Conservation (phyloP, 2,113 vertebrate species). For the Leucopsar rothschildi region DNA sequence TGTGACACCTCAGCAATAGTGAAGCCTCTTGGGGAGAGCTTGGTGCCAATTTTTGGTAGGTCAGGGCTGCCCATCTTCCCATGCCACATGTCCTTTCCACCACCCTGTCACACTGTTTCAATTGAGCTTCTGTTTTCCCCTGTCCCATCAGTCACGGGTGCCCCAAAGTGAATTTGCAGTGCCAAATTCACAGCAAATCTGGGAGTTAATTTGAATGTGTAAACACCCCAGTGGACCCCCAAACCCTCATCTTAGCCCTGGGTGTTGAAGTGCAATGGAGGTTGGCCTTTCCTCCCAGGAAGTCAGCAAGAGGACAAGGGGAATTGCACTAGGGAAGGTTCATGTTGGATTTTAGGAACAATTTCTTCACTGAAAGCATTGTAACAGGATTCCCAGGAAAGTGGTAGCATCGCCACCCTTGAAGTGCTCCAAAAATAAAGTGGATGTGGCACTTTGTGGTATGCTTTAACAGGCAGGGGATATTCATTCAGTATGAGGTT, state of each 20-base stretch:
- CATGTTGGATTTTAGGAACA: background rate
- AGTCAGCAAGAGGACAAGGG: background rate
- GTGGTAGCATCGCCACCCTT: background rate
- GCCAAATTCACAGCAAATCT: background rate
- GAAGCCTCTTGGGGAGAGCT: constrained; percentile 40
- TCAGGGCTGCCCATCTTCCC: background rate
- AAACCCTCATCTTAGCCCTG: background rate
- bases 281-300: fast-evolving
- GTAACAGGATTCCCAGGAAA: background rate
- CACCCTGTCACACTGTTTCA: fast-evolving
- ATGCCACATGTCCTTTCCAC: fast-evolving
- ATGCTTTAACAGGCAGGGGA: background rate
- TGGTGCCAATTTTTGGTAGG: constrained; percentile 66
- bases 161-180: background rate
- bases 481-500: background rate
- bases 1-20: background rate
- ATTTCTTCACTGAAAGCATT: background rate
- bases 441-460: background rate
- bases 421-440: background rate
- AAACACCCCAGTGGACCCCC: background rate
- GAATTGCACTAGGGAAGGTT: background rate
- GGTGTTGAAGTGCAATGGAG: fast-evolving
- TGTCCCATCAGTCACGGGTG: background rate
- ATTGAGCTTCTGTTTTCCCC: background rate
- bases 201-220: background rate